Conservation (phyloP, 2,797 vertebrate species). For the Paratrypauchen microcephalus region DNA sequence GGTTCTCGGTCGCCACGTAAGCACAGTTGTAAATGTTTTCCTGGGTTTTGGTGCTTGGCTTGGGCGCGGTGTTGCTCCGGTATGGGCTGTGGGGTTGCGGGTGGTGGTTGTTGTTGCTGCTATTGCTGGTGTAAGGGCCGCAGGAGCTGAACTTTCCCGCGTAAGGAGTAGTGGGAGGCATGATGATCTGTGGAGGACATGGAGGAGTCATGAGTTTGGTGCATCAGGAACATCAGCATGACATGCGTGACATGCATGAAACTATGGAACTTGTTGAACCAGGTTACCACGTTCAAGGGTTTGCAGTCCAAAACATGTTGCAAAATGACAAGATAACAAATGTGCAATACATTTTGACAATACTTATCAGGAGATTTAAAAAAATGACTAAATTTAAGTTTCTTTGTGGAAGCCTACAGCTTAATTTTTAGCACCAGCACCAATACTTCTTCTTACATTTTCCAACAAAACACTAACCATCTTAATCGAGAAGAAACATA, state of each 20-base stretch:
- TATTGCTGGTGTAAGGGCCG: constrained; percentile 78
- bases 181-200: constrained; percentile 65
- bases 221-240: neutral
- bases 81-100: constrained; percentile 64
- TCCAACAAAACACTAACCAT: too few species aligned
- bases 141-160: constrained; percentile 87
- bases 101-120: constrained; percentile 66
- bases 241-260: neutral
- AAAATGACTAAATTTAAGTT: too few species aligned
- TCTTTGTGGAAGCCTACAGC: too few species aligned
- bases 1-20: constrained; percentile 56
- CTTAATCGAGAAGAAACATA: too few species aligned
- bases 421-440: too few species aligned
- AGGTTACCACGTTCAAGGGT: neutral
- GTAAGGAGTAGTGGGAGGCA: constrained; percentile 94
- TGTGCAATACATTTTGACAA: neutral
- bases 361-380: too few species aligned
- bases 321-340: neutral
- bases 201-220: neutral
- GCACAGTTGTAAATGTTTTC: constrained; percentile 53
- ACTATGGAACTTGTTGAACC: neutral
- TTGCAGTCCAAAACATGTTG: neutral
- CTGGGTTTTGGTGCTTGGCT: constrained; percentile 20
- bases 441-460: too few species aligned
- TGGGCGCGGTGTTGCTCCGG: constrained; percentile 36